Conservation (phyloP, 2,888 invertebrate species). For the Cheilosia pagana region DNA sequence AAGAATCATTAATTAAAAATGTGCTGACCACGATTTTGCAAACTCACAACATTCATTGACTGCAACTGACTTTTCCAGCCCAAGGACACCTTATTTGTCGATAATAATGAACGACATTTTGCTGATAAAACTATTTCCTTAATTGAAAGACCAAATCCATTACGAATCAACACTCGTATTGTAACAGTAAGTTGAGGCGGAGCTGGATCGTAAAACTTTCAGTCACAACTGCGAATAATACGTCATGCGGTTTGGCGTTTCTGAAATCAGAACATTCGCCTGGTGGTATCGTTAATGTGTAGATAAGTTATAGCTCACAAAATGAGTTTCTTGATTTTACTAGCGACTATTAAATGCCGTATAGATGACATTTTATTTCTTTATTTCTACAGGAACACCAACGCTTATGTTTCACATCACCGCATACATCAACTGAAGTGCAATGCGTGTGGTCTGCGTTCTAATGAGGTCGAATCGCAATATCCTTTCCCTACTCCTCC, state of each 20-base stretch:
- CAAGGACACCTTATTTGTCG: background rate
- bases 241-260: background rate
- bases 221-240: background rate
- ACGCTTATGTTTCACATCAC: background rate
- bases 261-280: constrained; percentile 22
- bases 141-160: too few relatives aligned
- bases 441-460: constrained; percentile 17
- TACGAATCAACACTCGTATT: too few relatives aligned
- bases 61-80: background rate
- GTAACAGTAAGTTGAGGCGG: too few relatives aligned
- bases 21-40: background rate
- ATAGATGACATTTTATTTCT: background rate
- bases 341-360: constrained; percentile 21
- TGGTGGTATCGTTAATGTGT: background rate
- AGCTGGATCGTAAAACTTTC: too few relatives aligned
- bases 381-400: background rate
- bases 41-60: background rate
- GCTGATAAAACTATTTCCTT: too few relatives aligned
- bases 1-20: background rate
- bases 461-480: constrained; percentile 46
- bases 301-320: constrained; percentile 1
- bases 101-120: too few relatives aligned
- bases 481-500: background rate
- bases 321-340: constrained; percentile 13
- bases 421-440: background rate